Base-by-base conservation (phyloP, 30 jellyfish, hydroid and myxozoan genomes). In the Sanderia malayensis region DNA sequence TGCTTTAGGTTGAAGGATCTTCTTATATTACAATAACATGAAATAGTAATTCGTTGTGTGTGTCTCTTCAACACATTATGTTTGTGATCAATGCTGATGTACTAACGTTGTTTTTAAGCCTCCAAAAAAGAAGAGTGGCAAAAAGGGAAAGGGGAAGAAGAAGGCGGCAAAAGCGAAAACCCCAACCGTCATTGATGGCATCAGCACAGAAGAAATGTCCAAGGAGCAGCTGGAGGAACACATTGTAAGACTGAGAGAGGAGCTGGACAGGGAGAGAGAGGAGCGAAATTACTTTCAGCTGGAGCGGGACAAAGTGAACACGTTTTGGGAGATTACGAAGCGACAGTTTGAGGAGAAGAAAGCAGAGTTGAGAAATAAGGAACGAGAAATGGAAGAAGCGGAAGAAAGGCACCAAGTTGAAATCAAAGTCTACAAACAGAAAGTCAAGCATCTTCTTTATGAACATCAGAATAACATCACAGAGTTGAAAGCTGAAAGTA, bases 321-420 rank as follows among this genome's bases (percentile, higher is more conserved):
- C 98, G 30, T 90, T 90, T 77, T 90, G 98, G 98, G 96, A 90
- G 73, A 90, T 90, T 20, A 90, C 98, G 18, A 90, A 90, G 44
- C 59, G 98, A 26, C 98, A 90, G 34, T 46, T 76, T 10, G 98
- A 90, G 33, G 98, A 90, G 28, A 60, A 76, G 59, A 90, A 90
- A 58, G 95, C 95, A 18, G 98, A 90, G 34, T 34, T 84, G 37
- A 46, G 98, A 29, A 90, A 90, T 33, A 90, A 90, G 52, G 98
- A 90, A 77, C 70, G 98, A 55, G 98, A 90, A 73, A 80, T 78
- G 92, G 98, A 90, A 63, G 98, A 90, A 34, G 94, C 96, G 8
- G 98, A 90, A 57, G 98, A 90, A 57, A 68, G 98, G 32, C 98
- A 90, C 66, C 98, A 90, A 82, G 98, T 90, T 22, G 98, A 90